Base-by-base conservation (phyloP, 2,888 invertebrate genomes). In the Phania funesta region DNA sequence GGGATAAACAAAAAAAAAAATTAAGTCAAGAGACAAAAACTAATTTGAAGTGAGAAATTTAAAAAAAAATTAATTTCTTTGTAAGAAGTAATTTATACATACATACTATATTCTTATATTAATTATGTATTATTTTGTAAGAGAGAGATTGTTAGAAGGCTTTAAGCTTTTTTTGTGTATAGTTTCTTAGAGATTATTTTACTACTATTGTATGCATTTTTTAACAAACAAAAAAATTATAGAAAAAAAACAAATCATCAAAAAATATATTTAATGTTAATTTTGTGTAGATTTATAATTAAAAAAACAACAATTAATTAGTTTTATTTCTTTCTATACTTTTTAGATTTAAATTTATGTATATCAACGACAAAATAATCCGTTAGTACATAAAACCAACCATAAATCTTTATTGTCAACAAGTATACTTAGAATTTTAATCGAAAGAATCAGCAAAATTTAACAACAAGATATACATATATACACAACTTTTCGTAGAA, bases 71-170 rank as follows among this genome's bases (percentile, higher is more conserved):
- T n/a, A n/a, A 64, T 44, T 56, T 74, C 26, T 64, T 82, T 82
- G 65, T 65, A 82, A 76, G 52, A 62, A 74, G 20, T 67, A 20
- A 68, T 60, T 54, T 52, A 35, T 58, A 38, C n/a, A 56, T 60
- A 35, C 64, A 48, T 52, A 67, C 56, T 44, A 46, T 74, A 74
- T 52, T 74, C 64, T 65, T 29, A 78, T 65, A 70, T 46, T 58
- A 75, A 70, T 78, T 76, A 68, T 56, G 29, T 46, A 22, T 62
- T 44, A 52, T 20, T 82, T 74, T 71, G 6, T 78, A 78, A 78
- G 68, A 58, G 65, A 75, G 82, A 82, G 78, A 82, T 82, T 82
- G 82, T 82, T 82, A 82, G 78, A 78, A 82, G 78, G 82, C 78
- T 82, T 75, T 65, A 82, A 82, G 82, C 78, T 75, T 78, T 77